A percentile compares a stretch with the other conserved stretches of the same genome.
phyloP scores from a whole-genome alignment of 1,140 invertebrate genomes.

The Reticulitermes speratus region DNA sequence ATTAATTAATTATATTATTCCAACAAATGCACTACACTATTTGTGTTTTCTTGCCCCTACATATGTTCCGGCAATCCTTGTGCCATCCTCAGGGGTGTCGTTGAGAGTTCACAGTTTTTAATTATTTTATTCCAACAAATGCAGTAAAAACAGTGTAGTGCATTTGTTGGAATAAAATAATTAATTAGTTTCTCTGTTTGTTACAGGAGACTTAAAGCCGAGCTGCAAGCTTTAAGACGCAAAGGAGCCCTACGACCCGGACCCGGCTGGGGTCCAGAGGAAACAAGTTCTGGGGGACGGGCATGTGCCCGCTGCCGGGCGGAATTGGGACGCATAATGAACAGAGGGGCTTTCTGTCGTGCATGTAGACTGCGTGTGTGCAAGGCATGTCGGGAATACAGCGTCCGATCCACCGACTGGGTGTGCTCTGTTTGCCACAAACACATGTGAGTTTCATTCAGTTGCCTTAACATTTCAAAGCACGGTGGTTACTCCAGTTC shows the following conservation, averaged over 20 bases:
- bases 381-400: slow-evolving; percentile 68
- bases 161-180: too few species aligned
- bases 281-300: slow-evolving; percentile 48
- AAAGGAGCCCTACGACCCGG: slow-evolving; percentile 55
- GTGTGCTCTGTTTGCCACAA: slow-evolving; percentile 72
- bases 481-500: too few species aligned
- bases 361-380: slow-evolving; percentile 69
- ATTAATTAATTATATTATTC: too few species aligned
- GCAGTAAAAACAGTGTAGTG: too few species aligned
- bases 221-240: slow-evolving; percentile 59
- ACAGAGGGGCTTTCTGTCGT: slow-evolving; percentile 68
- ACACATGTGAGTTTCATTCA: slow-evolving; percentile 63
- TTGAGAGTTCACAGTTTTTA: too few species aligned
- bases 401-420: slow-evolving; percentile 61
- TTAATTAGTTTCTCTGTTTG: not conserved
- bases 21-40: too few species aligned
- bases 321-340: slow-evolving; percentile 71
- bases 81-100: too few species aligned
- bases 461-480: too few species aligned
- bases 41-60: too few species aligned
- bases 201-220: slow-evolving; percentile 63
- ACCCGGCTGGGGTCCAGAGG: slow-evolving; percentile 40
- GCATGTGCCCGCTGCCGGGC: slow-evolving; percentile 67
- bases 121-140: too few species aligned
- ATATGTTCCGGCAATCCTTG: too few species aligned